These are phyloP conservation scores for Nemapogon koenigi DNA, from an alignment of 2,888 invertebrate species.

Conservation along the genomic window DNA sequence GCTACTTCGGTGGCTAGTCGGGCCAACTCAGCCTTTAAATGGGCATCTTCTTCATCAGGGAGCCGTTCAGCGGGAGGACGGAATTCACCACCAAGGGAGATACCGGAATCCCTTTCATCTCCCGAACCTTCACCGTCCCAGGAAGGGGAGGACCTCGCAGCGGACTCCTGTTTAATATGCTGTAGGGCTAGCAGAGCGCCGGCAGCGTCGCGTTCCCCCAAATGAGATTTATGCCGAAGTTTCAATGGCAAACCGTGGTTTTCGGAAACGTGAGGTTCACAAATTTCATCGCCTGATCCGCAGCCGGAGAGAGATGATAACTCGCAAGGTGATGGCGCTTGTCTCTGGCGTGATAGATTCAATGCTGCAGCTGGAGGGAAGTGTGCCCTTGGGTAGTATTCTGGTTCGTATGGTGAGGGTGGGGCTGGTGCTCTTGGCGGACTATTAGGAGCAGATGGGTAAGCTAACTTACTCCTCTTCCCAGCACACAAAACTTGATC, in stretches of 20 bases:
- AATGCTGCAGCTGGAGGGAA: slow-evolving; percentile 71
- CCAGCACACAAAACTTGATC: slow-evolving; percentile 86
- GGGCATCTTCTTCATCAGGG: slow-evolving; percentile 70
- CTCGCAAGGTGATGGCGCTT: slow-evolving; percentile 80
- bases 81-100: slow-evolving; percentile 80
- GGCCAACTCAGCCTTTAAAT: slow-evolving; percentile 85
- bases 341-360: slow-evolving; percentile 72
- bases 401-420: slow-evolving; percentile 56
- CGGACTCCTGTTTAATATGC: slow-evolving; percentile 87
- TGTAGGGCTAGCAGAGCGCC: slow-evolving; percentile 83
- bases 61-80: slow-evolving; percentile 40
- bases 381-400: slow-evolving; percentile 56
- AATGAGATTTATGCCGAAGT: slow-evolving; percentile 88
- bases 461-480: slow-evolving; percentile 68
- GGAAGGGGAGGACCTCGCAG: slow-evolving; percentile 78
- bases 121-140: slow-evolving; percentile 92
- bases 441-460: slow-evolving; percentile 51
- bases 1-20: slow-evolving; percentile 91
- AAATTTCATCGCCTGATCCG: slow-evolving; percentile 61
- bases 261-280: slow-evolving; percentile 63
- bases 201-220: slow-evolving; percentile 89
- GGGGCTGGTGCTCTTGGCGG: slow-evolving; percentile 56
- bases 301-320: slow-evolving; percentile 75
- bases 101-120: slow-evolving; percentile 89
- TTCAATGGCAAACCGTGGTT: slow-evolving; percentile 88